Base-by-base conservation (phyloP, 2,113 vertebrate genomes). In the Toxostoma redivivum region DNA sequence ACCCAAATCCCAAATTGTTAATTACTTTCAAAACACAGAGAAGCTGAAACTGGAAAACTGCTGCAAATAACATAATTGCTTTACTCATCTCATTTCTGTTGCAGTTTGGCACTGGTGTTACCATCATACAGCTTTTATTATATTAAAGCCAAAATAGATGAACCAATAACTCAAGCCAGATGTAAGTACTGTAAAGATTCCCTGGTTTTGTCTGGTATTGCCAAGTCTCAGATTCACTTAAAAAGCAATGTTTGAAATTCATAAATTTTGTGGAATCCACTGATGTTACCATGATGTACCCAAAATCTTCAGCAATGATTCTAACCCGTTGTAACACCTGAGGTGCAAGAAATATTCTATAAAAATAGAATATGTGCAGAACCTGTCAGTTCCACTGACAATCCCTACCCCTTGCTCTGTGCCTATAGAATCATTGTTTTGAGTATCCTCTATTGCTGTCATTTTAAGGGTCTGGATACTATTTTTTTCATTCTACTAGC, bases 121-220 rank as follows among this genome's bases (percentile, higher is more conserved):
- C 99, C 99, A 70, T 99, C 99, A 95, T 99, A 99, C 98, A 99
- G 99, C 95, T 99, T 99, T 98, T 98, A 99, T 98, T 99, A 99
- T 97, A 99, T 99, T 98, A 99, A 99, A 98, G 99, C 99, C 86
- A 99, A 98, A 97, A 98, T 99, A 95, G 99, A 99, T 62, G 98
- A 99, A 84, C 97, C 98, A 87, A 98, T 99, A 95, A 98, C 87
- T 94, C 98, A 99, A 98, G 99, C 99, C 65, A 99, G 95, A 98
- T 99, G 99, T 99, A 98, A 99, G 99, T 99, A 98, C 82, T 94
- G 6, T 78, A 74, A 92, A 94, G 60, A 37, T 80, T 95, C 85
- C n/a, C 37, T 87, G 94, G 48, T 92, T 81, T 94, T 92, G 25
- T 79, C 73, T 72, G 35, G 51, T 87, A 64, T 65, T 88, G 66